Conservation (phyloP, 2,113 vertebrate species). For the Dipodomys ordii region DNA sequence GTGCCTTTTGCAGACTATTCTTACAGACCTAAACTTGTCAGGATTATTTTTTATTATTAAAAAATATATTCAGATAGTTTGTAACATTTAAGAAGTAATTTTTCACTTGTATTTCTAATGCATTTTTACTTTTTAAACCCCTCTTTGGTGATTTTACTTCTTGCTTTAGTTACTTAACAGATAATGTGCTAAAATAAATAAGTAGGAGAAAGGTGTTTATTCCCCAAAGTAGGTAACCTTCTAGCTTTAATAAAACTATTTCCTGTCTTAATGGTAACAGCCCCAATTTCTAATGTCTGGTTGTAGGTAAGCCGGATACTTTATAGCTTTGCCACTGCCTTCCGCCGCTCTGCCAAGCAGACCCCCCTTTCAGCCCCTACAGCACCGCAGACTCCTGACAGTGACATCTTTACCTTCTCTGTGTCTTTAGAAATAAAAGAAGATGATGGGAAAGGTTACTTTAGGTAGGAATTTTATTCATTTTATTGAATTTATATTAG, state of each 20-base stretch:
- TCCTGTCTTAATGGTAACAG: conserved; percentile 51
- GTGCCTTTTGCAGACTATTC: background rate
- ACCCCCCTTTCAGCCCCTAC: conserved; percentile 89
- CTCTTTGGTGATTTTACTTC: conserved; percentile 12
- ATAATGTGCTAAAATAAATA: conserved; percentile 42
- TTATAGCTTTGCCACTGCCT: conserved; percentile 99
- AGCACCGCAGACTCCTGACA: conserved; percentile 95
- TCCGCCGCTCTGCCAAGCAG: conserved; percentile 96
- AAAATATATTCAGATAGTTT: conserved; percentile 22
- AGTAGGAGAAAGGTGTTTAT: background rate
- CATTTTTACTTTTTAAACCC: background rate
- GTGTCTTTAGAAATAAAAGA: conserved; percentile 99
- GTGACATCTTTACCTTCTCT: conserved; percentile 97
- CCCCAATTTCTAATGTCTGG: conserved; percentile 60
- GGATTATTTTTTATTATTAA: background rate
- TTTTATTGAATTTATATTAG: conserved; percentile 50
- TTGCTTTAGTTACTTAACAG: conserved; percentile 29
- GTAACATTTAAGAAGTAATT: conserved; percentile 20
- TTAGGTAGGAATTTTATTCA: conserved; percentile 90
- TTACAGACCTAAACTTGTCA: conserved; percentile 22
- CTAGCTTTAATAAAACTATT: conserved; percentile 15
- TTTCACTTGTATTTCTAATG: conserved; percentile 40
- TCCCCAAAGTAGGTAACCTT: background rate
- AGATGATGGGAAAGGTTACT: conserved; percentile 98
- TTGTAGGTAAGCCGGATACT: conserved; percentile 97